These are phyloP conservation scores for Onychorhynchus coronatus DNA, from an alignment of 2,113 vertebrate genomes.

Conservation along the genomic window DNA sequence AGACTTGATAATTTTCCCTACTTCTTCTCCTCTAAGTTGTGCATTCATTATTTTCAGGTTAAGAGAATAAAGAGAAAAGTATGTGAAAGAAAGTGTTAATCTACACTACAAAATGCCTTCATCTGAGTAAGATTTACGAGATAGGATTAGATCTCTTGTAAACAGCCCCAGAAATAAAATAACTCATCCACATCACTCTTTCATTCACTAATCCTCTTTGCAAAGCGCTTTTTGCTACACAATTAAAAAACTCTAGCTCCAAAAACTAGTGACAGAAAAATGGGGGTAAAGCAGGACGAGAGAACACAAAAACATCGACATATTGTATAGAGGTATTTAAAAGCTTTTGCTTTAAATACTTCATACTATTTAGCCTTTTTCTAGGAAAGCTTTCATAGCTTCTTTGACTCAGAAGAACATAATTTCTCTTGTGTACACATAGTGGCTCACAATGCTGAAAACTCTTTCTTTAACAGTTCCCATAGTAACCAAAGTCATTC, in stretches of 20 bases:
- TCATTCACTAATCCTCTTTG: not conserved
- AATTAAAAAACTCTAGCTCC: not conserved
- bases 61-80: not conserved
- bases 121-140: not conserved
- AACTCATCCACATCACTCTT: not conserved
- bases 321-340: not conserved
- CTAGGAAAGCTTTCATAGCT: conserved; percentile 4
- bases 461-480: conserved; percentile 22
- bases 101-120: not conserved
- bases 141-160: not conserved
- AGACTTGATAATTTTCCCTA: not conserved
- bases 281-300: not conserved
- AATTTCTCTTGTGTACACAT: not conserved
- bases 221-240: not conserved
- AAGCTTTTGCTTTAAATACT: not conserved
- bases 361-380: conserved; percentile 8
- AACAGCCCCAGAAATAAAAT: not conserved
- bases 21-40: not conserved
- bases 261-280: not conserved
- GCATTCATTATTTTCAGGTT: not conserved
- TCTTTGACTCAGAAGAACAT: not conserved
- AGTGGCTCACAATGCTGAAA: not conserved
- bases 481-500: conserved; percentile 45
- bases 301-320: not conserved
- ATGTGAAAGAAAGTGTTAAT: not conserved